phyloP scores from a whole-genome alignment of 2,888 invertebrate genomes.

The Euzetes globulus region DNA sequence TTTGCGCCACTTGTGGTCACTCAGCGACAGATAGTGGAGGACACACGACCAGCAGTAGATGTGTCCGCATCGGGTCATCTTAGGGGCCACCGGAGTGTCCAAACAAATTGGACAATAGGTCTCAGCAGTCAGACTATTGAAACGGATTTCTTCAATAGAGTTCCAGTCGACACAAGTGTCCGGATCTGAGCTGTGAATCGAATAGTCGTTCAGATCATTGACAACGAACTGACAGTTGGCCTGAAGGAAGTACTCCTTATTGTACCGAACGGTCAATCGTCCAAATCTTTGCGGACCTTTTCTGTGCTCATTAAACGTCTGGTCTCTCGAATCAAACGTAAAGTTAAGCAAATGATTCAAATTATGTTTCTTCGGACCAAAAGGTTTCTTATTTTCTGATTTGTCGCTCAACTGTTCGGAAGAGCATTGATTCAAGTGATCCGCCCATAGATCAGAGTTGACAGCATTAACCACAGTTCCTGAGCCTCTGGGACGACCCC shows the following conservation, averaged over 20 bases:
- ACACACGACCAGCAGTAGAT: constrained; percentile 94
- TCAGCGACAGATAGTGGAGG: constrained; percentile 78
- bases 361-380: constrained; percentile 72
- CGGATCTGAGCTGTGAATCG: constrained; percentile 68
- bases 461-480: background rate
- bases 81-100: constrained; percentile 73
- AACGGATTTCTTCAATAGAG: constrained; percentile 72
- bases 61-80: constrained; percentile 90
- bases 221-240: constrained; percentile 96
- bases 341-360: constrained; percentile 90
- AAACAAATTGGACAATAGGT: constrained; percentile 79
- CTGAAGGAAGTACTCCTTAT: constrained; percentile 87
- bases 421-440: background rate
- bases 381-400: constrained; percentile 23
- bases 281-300: constrained; percentile 32
- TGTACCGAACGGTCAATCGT: constrained; percentile 57
- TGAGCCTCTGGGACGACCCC: background rate
- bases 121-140: constrained; percentile 43
- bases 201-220: constrained; percentile 68
- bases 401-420: background rate
- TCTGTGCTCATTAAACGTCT: background rate
- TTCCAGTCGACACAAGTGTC: constrained; percentile 87
- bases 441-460: background rate
- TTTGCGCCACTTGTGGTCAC: constrained; percentile 70
- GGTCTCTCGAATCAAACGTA: constrained; percentile 64